Evolutionary conservation across 2,113 vertebrate genomes (phyloP).

Genomic region (rabbit (Oryctolagus cuniculus)): DNA sequence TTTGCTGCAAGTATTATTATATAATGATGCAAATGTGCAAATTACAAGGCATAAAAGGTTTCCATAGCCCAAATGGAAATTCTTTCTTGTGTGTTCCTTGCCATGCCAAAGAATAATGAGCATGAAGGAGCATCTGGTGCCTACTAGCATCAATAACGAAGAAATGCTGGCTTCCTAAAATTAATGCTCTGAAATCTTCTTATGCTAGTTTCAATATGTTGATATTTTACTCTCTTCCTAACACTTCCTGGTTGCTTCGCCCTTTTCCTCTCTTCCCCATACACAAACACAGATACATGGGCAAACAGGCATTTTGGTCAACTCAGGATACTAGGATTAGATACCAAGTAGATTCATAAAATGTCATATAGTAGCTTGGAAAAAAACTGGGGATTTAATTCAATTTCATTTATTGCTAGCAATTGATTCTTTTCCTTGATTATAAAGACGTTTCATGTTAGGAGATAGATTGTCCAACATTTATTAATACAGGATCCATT

Average conservation of each 20-base stretch:
- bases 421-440: background rate
- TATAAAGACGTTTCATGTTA: background rate
- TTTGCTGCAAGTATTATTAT: background rate
- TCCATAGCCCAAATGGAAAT: background rate
- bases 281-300: background rate
- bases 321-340: background rate
- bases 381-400: background rate
- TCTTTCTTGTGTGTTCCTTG: background rate
- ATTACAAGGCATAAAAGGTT: background rate
- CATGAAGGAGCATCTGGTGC: background rate
- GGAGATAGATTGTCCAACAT: background rate
- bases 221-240: background rate
- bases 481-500: background rate
- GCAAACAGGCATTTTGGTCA: background rate
- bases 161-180: background rate
- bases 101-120: background rate
- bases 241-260: too few species aligned
- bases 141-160: background rate
- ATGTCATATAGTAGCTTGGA: background rate
- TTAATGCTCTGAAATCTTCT: background rate
- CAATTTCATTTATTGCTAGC: background rate
- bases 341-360: background rate
- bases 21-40: background rate
- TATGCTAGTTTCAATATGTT: background rate
- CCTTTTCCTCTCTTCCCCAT: too few species aligned